A percentile compares a stretch with the other conserved stretches of the same genome.
Conservation (phyloP, 2,888 invertebrate genomes). For the Leptinotarsa juncta region DNA sequence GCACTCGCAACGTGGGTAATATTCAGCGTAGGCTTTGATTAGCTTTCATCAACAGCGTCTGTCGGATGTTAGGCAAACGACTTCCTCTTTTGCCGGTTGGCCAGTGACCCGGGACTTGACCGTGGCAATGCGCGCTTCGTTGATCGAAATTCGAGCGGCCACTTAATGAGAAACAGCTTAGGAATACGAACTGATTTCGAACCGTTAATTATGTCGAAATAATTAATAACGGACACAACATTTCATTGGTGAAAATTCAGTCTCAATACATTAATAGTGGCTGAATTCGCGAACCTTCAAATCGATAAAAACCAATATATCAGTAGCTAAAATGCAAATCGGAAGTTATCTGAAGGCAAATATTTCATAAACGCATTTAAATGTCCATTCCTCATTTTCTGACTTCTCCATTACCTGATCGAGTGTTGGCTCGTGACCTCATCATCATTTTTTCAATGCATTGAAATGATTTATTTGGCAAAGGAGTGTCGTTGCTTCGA, state of each 20-base stretch:
- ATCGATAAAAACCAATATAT: no score
- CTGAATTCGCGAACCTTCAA: no score
- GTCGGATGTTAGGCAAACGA: conserved; percentile 5
- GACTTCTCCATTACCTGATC: no score
- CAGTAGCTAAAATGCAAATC: no score
- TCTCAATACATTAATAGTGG: background rate
- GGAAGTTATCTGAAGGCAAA: no score
- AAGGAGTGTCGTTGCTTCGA: no score
- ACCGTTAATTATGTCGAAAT: background rate
- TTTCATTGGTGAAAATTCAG: background rate
- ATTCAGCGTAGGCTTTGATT: background rate
- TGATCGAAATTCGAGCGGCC: background rate
- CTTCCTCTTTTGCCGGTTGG: conserved; percentile 7
- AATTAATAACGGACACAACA: background rate
- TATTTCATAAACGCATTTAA: no score
- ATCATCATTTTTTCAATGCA: no score
- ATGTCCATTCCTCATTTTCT: no score
- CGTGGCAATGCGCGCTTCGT: background rate
- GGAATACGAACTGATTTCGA: background rate
- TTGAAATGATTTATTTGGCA: no score
- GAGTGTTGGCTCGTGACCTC: no score
- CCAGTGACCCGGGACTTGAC: conserved; percentile 12
- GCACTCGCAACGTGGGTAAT: background rate
- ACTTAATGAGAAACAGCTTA: background rate
- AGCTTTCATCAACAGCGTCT: conserved; percentile 8